Evolutionary conservation across 2,888 invertebrate species (phyloP).

Genomic region (Drosophila mettleri): DNA sequence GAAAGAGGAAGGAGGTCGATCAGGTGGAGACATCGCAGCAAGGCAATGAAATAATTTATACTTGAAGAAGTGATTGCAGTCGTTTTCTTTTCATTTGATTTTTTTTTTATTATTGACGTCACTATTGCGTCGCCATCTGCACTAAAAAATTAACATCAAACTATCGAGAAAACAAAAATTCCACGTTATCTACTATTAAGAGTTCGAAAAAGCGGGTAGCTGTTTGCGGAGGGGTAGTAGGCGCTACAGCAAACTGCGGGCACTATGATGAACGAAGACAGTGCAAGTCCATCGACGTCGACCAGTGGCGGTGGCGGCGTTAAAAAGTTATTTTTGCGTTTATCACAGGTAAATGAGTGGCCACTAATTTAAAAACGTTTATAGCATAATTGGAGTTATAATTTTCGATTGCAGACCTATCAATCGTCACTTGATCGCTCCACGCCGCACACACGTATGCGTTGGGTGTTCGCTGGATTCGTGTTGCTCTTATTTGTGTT

Average conservation of each 20-base stretch:
- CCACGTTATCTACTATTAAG: constrained; percentile 20
- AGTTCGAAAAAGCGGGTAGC: constrained; percentile 18
- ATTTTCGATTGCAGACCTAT: constrained; percentile 85
- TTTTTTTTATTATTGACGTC: constrained; percentile 51
- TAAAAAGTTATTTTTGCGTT: constrained; percentile 83
- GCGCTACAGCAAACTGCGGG: constrained; percentile 26
- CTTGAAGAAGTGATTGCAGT: constrained; percentile 31
- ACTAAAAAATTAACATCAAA: constrained; percentile 5
- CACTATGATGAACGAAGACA: constrained; percentile 85
- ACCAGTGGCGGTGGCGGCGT: constrained; percentile 80
- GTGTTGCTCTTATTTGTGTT: constrained; percentile 91
- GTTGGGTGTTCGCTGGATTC: constrained; percentile 91
- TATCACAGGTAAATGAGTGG: constrained; percentile 82
- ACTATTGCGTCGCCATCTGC: constrained; percentile 14
- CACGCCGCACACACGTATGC: constrained; percentile 92
- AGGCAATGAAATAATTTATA: constrained; percentile 71
- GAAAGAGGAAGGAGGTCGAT: constrained; percentile 43
- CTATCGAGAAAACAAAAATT: constrained; percentile 6
- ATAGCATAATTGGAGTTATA: neutral
- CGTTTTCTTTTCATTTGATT: constrained; percentile 5
- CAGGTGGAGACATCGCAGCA: constrained; percentile 44
- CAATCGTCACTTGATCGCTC: constrained; percentile 94
- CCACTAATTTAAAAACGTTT: neutral
- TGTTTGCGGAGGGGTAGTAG: constrained; percentile 18
- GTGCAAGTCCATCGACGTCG: constrained; percentile 75